These are phyloP conservation scores for Neotoxoptera formosana DNA, from an alignment of 1,140 invertebrate genomes.

Conservation along the genomic window DNA sequence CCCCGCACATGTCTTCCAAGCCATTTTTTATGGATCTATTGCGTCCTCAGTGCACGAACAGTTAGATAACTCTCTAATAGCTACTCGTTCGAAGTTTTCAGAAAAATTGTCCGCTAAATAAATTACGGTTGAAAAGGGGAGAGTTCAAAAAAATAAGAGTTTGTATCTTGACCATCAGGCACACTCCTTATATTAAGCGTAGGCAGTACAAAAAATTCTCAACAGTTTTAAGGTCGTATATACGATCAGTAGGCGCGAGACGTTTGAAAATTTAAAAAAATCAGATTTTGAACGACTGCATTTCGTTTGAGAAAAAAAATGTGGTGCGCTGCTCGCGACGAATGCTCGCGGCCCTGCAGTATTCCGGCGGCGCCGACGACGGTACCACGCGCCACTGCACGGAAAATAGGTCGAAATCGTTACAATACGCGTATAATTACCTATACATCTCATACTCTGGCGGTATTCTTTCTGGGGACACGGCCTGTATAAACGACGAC, in stretches of 20 bases:
- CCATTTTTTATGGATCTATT: too few species aligned
- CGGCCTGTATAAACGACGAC: background rate
- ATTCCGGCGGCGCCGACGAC: background rate
- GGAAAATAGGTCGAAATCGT: background rate
- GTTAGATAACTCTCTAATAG: too few species aligned
- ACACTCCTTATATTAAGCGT: background rate
- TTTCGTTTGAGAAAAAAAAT: background rate
- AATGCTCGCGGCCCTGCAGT: background rate
- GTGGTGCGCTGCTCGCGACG: rapidly evolving
- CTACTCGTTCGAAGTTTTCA: too few species aligned
- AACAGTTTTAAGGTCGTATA: background rate
- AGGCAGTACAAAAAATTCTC: background rate
- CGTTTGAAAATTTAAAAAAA: background rate
- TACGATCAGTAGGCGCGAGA: background rate
- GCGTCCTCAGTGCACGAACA: too few species aligned
- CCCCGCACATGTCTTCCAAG: background rate
- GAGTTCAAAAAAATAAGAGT: background rate
- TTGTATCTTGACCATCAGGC: background rate
- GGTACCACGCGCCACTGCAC: background rate
- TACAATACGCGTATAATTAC: background rate
- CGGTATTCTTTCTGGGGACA: background rate
- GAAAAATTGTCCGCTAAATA: background rate
- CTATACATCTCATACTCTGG: background rate
- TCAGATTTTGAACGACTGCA: background rate
- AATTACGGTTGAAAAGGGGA: background rate